Conservation (phyloP, 2,888 invertebrate genomes). For the Seladonia tumulorum region DNA sequence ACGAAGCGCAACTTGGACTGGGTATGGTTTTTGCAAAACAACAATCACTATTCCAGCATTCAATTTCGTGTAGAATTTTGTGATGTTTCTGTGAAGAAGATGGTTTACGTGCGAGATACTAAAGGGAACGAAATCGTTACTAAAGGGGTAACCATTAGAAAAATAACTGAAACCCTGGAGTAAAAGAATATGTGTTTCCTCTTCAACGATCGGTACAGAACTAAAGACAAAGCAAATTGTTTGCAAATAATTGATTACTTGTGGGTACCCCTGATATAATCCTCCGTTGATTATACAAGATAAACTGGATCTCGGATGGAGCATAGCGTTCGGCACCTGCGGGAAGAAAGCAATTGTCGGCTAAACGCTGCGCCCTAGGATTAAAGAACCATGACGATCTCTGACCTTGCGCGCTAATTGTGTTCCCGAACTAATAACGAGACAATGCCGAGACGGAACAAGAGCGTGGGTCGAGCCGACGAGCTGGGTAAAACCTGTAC, state of each 20-base stretch:
- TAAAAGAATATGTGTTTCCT: too few species aligned
- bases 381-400: constrained; percentile 36
- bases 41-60: not conserved
- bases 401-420: constrained; percentile 37
- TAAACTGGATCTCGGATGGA: not conserved
- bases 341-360: constrained; percentile 30
- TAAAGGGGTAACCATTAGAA: not conserved
- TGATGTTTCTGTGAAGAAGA: too few species aligned
- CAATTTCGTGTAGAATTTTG: not conserved
- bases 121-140: not conserved
- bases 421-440: constrained; percentile 43
- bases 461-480: constrained; percentile 17
- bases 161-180: not conserved
- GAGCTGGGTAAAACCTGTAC: constrained; percentile 52
- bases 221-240: too few species aligned
- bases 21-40: not conserved
- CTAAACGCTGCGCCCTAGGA: constrained; percentile 1
- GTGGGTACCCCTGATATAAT: too few species aligned
- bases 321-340: not conserved
- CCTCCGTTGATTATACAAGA: not conserved
- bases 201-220: too few species aligned
- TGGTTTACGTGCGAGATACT: not conserved
- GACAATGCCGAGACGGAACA: constrained; percentile 12
- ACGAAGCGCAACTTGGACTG: not conserved
- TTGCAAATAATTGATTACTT: too few species aligned